Base-by-base conservation (phyloP, 2,797 vertebrate species). In the Helostoma temminkii region DNA sequence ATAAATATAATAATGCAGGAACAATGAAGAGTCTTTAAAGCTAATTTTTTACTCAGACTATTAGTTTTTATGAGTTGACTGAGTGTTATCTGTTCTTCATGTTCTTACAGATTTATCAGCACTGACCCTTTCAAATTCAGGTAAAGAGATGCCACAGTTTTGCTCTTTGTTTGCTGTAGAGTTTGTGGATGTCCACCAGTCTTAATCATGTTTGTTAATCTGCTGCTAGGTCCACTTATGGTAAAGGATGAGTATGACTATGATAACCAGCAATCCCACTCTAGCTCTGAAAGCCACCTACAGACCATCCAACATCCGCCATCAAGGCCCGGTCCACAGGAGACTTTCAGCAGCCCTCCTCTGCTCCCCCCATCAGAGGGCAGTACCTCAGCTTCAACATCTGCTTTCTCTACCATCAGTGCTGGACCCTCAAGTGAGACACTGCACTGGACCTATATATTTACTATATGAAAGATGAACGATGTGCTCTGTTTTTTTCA, bases 211-310 rank as follows among this genome's bases (percentile, higher is more conserved):
- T 76, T 12, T 72, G 9, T 11, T 66, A 49, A 3, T 71, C 25
- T 28, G 36, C 36, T 52, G 42, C 0, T 74, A 98, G 97, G 94
- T 61, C 95, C 96, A 0, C 95, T 97, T 81, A 81, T 97, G 93
- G 97, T 99, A 63, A 99, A 99, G 78, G 97, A 99, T 68, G 97
- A 99, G 75, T 98, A 96, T 55, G 97, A 98, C 85, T 98, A 95
- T 50, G 97, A 98, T 70, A 95, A 92, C 63, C 97, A 95, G 83
- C 93, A 95, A 3, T 95, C 96, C 0, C 93, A 97, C 82, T 90
- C 94, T 6, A 93, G 95, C 67, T 92, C 95, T 2, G 97, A 99
- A 82, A 95, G 94, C 22, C 93, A 93, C 87, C 94, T 97, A 81
- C 97, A 97, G 84, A 98, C 96, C 45, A 97, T 98, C 78, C 97